A percentile compares a stretch with the other conserved stretches of the same genome.
Conservation (phyloP, 2,797 vertebrate genomes). For the Urophycis tenuis region DNA sequence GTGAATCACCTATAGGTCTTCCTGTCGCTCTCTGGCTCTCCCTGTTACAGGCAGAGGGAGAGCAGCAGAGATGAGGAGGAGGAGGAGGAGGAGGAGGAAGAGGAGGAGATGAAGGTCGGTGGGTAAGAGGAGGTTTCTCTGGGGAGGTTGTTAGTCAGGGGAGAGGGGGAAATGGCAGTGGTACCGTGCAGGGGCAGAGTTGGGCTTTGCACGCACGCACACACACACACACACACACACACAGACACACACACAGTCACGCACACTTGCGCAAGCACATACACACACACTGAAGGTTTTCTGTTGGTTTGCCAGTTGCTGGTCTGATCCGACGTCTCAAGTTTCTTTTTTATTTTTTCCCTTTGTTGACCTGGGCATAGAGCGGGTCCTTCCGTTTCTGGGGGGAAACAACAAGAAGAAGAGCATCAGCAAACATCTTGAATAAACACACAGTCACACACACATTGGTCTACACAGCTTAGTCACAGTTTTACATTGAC, state of each 20-base stretch:
- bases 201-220: neutral
- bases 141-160: slow-evolving; percentile 53
- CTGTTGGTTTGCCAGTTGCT: slow-evolving; percentile 60
- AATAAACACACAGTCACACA: neutral
- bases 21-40: slow-evolving; percentile 11
- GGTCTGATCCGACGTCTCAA: neutral
- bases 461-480: neutral
- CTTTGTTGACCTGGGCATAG: slow-evolving; percentile 95
- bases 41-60: slow-evolving; percentile 40
- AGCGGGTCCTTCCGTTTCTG: slow-evolving; percentile 88
- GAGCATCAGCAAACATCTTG: slow-evolving; percentile 12
- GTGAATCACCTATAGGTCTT: slow-evolving; percentile 40
- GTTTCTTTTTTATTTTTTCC: slow-evolving; percentile 77
- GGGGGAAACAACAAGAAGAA: slow-evolving; percentile 36
- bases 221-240: no score
- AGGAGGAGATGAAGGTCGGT: slow-evolving; percentile 11
- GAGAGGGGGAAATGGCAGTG: slow-evolving; percentile 17
- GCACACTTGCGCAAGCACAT: slow-evolving; percentile 23
- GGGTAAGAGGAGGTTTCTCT: slow-evolving; percentile 35
- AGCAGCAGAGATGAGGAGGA: slow-evolving; percentile 43
- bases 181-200: neutral
- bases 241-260: no score
- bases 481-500: no score
- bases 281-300: slow-evolving; percentile 49
- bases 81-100: slow-evolving; percentile 17